Evolutionary conservation across 2,797 vertebrate genomes (phyloP), one percentile per base, ranked within the genome.

Genomic region (Neopelma chrysocephalum): DNA sequence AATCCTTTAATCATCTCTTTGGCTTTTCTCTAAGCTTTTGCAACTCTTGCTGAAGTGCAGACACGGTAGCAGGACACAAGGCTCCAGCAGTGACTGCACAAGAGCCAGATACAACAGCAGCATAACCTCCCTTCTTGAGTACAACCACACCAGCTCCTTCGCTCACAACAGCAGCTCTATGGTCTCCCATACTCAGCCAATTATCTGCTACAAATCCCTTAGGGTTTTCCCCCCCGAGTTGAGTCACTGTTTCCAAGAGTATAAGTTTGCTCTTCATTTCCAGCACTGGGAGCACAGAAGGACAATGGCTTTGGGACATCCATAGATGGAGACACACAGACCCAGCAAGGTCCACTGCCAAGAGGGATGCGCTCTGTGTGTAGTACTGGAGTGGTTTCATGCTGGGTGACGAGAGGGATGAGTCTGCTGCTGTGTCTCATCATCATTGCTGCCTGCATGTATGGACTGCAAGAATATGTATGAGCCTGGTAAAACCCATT

Each of bases 11-110:
- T 95, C 66, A 83, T 62, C 66, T 87, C 48, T 79, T 42, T 70
- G 60, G 75, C 71, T 96, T 89, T 94, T 95, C 87, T 82, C 71
- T 87, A 89, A 94, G 68, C 89, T 91, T 93, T 40, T 92, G 64
- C 61, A 95, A 87, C 71, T 80, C 73, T 79, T 84, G 65, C 73
- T 65, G 22, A 84, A 61, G 38, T 19, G 13, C 4, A 4, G 77
- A 62, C 58, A 27, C 1, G 0, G 1, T 13, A 78, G 60, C 82
- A 64, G 76, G 82, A 75, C 53, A 34, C 6, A 17, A 36, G 34
- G 62, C 85, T 91, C 34, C 12, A 21, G 57, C 10, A 38, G 58
- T 1, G 27, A 17, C 88, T 65, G 88, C 54, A 58, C 57, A 58
- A 89, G 42, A 1, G 2, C 57, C 65, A 65, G 61, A 25, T 9